These are phyloP conservation scores for Gortyna flavago DNA, from an alignment of 2,888 invertebrate species.

Conservation along the genomic window DNA sequence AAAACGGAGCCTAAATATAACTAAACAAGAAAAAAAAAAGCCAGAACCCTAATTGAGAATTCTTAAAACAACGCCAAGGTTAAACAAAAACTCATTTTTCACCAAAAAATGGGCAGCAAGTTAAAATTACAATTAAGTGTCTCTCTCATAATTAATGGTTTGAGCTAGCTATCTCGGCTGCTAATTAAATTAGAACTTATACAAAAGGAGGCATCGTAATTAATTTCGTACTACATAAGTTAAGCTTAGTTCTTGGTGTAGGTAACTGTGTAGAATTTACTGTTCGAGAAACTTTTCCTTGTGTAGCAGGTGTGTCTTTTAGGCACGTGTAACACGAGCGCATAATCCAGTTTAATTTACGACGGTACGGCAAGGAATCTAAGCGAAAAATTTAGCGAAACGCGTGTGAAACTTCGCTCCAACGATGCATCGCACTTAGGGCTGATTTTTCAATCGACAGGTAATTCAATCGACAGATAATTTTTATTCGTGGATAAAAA, in stretches of 20 bases:
- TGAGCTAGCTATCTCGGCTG: constrained; percentile 28
- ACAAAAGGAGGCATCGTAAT: constrained; percentile 43
- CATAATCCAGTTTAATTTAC: constrained; percentile 8
- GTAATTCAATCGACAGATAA: too few relatives aligned
- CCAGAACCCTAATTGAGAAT: constrained; percentile 28
- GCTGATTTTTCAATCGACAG: too few relatives aligned
- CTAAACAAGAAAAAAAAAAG: constrained; percentile 14
- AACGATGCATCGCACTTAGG: not conserved
- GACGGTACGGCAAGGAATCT: too few relatives aligned
- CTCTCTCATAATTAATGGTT: constrained; percentile 55
- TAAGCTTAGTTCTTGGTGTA: not conserved
- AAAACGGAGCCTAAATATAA: not conserved
- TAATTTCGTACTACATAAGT: constrained; percentile 34
- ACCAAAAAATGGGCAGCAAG: constrained; percentile 17
- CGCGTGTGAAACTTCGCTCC: not conserved
- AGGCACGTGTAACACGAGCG: not conserved
- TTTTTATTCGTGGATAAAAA: too few relatives aligned
- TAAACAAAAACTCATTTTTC: constrained; percentile 7
- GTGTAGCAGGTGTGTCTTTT: constrained; percentile 37
- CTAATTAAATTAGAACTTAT: constrained; percentile 57
- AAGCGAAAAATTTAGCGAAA: not conserved
- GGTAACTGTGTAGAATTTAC: too few relatives aligned
- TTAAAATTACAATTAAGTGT: constrained; percentile 41
- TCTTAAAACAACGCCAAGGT: constrained; percentile 32
- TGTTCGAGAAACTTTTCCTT: constrained; percentile 36